phyloP scores from a whole-genome alignment of 2,113 vertebrate genomes.

The Salvelinus fontinalis region DNA sequence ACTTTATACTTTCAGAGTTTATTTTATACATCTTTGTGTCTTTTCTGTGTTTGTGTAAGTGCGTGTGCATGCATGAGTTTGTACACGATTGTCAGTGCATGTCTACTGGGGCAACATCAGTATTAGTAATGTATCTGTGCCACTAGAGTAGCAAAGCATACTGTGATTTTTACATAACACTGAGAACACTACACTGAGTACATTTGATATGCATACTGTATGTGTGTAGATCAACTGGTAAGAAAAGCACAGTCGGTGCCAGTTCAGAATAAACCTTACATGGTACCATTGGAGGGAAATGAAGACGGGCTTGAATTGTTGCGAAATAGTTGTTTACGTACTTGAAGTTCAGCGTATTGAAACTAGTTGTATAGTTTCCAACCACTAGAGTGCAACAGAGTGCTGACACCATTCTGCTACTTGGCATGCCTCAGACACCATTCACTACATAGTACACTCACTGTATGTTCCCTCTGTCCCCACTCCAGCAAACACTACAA shows the following conservation, averaged over 20 bases:
- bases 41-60: constrained; percentile 29
- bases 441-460: background rate
- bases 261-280: background rate
- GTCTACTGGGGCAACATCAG: constrained; percentile 3
- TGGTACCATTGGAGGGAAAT: background rate
- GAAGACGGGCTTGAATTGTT: constrained; percentile 2
- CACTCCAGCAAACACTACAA: background rate
- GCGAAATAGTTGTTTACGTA: background rate
- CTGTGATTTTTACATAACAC: background rate
- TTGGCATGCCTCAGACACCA: background rate
- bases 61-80: constrained; percentile 40
- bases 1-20: constrained; percentile 40
- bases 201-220: background rate
- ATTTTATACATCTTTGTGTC: constrained; percentile 45
- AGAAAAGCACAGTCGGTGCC: background rate
- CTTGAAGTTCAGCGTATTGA: background rate
- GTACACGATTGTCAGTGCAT: constrained; percentile 10
- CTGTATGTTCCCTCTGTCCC: background rate
- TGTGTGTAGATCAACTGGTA: background rate
- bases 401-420: background rate
- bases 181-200: background rate
- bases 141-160: background rate
- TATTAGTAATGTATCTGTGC: constrained; percentile 14
- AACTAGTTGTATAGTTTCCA: constrained; percentile 22
- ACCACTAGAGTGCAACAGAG: constrained; percentile 10